A percentile compares a stretch with the other conserved stretches of the same genome.
These are phyloP conservation scores for Sebastes glaucus DNA, from an alignment of 2,797 vertebrate genomes.

Conservation along the genomic window DNA sequence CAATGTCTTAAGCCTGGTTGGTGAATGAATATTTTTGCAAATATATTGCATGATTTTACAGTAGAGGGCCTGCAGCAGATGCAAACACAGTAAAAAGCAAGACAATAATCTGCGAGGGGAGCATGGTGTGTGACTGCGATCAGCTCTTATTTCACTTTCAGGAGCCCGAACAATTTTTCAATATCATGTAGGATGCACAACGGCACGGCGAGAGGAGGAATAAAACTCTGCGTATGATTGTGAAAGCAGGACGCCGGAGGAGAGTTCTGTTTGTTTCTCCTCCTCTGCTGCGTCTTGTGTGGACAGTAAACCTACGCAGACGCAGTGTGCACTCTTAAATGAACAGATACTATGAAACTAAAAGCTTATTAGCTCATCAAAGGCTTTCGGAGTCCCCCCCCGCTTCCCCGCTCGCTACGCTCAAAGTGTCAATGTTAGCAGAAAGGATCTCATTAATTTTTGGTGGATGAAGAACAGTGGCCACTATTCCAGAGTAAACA, in stretches of 20 bases:
- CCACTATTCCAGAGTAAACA: conserved; percentile 61
- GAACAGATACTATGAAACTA: conserved; percentile 49
- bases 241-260: background rate
- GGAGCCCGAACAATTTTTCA: conserved; percentile 68
- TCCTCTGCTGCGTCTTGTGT: background rate
- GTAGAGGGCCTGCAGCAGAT: conserved; percentile 70
- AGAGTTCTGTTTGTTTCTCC: conserved; percentile 8
- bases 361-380: conserved; percentile 68
- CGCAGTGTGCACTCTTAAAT: conserved; percentile 33
- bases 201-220: background rate
- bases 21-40: conserved; percentile 82
- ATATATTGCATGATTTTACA: conserved; percentile 84
- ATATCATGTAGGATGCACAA: conserved; percentile 33
- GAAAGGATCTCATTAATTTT: conserved; percentile 76
- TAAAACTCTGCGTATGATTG: background rate
- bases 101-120: conserved; percentile 60
- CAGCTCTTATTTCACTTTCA: conserved; percentile 69
- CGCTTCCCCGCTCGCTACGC: conserved; percentile 6
- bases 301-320: conserved; percentile 15
- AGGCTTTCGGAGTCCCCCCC: conserved; percentile 24
- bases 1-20: conserved; percentile 76
- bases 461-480: conserved; percentile 64
- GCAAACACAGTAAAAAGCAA: conserved; percentile 59
- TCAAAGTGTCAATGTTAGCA: conserved; percentile 73
- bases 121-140: conserved; percentile 56